Evolutionary conservation across 2,113 vertebrate genomes (phyloP).

Genomic region (Lagopus leucura): DNA sequence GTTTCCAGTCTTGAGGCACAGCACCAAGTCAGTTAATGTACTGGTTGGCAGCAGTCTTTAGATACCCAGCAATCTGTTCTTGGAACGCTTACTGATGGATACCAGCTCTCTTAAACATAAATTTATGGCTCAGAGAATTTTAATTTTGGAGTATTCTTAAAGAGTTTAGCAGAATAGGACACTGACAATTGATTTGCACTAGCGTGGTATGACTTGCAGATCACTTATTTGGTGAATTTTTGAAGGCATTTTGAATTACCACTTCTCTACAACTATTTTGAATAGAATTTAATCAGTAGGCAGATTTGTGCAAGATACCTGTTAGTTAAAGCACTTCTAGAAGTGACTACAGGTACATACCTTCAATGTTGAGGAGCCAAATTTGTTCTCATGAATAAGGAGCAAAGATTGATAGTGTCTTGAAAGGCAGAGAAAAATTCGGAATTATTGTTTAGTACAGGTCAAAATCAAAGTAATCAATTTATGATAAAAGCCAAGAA

Average conservation of each 20-base stretch:
- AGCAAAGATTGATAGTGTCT: background rate
- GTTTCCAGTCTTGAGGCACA: constrained; percentile 13
- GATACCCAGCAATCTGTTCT: constrained; percentile 40
- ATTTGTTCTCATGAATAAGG: background rate
- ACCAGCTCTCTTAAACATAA: constrained; percentile 10
- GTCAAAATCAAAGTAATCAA: background rate
- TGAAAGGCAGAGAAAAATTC: background rate
- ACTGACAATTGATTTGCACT: background rate
- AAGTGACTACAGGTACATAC: background rate
- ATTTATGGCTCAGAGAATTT: constrained; percentile 6
- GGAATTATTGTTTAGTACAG: background rate
- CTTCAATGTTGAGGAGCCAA: background rate
- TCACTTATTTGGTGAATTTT: background rate
- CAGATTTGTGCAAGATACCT: background rate
- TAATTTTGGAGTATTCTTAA: constrained; percentile 43
- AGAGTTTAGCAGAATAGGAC: constrained; percentile 23
- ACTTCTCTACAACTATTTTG: background rate
- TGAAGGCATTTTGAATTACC: background rate
- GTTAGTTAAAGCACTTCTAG: background rate
- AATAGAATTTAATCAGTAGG: background rate
- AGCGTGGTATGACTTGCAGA: background rate
- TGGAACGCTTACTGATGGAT: constrained; percentile 24
- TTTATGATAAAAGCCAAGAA: background rate
- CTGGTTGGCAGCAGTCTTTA: constrained; percentile 32
- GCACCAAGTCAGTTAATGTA: constrained; percentile 47